Conservation (phyloP, 2,888 invertebrate species). For the Glaucopsyche alexis region DNA sequence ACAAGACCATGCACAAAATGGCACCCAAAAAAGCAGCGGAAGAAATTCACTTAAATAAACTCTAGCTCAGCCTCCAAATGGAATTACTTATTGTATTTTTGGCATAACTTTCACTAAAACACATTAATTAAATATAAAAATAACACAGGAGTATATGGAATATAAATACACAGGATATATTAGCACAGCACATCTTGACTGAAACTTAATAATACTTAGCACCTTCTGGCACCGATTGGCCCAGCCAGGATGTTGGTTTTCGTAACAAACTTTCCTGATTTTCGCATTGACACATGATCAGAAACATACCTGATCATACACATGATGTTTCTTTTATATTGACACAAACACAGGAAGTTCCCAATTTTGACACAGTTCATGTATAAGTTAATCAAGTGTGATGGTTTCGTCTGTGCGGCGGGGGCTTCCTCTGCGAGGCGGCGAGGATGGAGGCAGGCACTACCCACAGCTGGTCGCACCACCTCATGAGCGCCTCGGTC, state of each 20-base stretch:
- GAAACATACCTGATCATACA: neutral
- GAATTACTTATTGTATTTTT: conserved; percentile 65
- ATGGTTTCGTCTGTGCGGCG: conserved; percentile 56
- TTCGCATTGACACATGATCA: neutral
- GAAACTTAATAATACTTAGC: conserved; percentile 48
- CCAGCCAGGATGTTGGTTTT: neutral
- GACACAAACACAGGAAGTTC: neutral
- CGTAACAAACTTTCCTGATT: neutral
- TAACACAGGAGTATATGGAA: conserved; percentile 28
- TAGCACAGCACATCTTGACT: conserved; percentile 68
- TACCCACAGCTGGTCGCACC: conserved; percentile 88
- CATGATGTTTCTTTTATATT: neutral
- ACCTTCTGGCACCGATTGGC: conserved; percentile 40
- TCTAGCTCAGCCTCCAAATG: conserved; percentile 53
- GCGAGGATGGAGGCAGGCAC: conserved; percentile 84
- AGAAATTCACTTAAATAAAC: conserved; percentile 33
- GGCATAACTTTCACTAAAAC: conserved; percentile 71
- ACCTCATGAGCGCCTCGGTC: conserved; percentile 90
- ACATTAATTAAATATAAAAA: conserved; percentile 45
- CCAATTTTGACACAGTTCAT: neutral
- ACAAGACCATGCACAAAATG: conserved; percentile 24
- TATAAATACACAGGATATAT: conserved; percentile 44
- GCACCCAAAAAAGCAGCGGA: conserved; percentile 29
- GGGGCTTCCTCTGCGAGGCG: conserved; percentile 79
- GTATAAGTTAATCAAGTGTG: conserved; percentile 52